Conservation (phyloP, 2,888 invertebrate species). For the Pasiphila rectangulata region DNA sequence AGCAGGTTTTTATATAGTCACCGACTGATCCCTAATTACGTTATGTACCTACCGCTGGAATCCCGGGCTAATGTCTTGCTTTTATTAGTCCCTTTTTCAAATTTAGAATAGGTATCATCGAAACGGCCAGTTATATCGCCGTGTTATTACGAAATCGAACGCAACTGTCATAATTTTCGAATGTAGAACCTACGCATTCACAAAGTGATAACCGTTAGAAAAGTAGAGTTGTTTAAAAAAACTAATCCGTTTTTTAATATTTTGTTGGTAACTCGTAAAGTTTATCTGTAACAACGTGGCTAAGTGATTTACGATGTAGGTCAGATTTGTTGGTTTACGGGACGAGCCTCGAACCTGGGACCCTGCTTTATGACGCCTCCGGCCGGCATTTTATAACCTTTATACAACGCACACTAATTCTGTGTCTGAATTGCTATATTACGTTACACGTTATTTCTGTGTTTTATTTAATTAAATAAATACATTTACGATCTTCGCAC, state of each 20-base stretch:
- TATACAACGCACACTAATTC: conserved; percentile 51
- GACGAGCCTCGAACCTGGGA: conserved; percentile 65
- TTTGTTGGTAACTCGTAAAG: conserved; percentile 53
- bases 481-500: conserved; percentile 44
- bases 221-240: conserved; percentile 23
- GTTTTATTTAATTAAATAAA: conserved; percentile 40
- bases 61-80: conserved; percentile 49
- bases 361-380: conserved; percentile 65
- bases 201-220: conserved; percentile 32
- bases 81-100: conserved; percentile 46
- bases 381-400: conserved; percentile 60
- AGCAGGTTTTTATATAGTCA: conserved; percentile 52
- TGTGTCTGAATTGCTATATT: conserved; percentile 43
- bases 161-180: conserved; percentile 39
- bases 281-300: conserved; percentile 76
- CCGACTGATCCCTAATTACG: conserved; percentile 65
- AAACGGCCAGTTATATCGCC: conserved; percentile 37
- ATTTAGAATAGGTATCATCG: conserved; percentile 39
- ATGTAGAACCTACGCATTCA: conserved; percentile 13
- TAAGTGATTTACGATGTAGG: conserved; percentile 79
- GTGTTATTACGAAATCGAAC: conserved; percentile 38
- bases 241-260: conserved; percentile 29
- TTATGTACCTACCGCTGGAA: conserved; percentile 54
- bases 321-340: conserved; percentile 79
- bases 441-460: conserved; percentile 40